Conservation (phyloP, 1,140 invertebrate species). For the Drosophila suzukii region DNA sequence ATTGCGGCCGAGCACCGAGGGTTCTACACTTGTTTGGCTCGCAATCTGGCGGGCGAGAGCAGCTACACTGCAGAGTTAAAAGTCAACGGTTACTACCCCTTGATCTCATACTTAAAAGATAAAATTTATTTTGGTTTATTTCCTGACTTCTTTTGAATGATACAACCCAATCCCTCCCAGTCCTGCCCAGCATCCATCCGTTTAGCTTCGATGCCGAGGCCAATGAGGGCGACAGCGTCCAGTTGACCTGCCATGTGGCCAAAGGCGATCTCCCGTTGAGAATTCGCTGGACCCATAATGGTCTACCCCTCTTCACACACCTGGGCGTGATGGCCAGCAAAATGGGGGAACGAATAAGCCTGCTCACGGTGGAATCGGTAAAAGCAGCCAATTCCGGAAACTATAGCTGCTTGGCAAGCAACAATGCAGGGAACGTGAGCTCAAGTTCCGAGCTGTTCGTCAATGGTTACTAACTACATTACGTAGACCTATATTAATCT, state of each 20-base stretch:
- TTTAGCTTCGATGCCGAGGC: constrained; percentile 88
- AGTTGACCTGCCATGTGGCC: constrained; percentile 88
- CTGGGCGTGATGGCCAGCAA: constrained; percentile 85
- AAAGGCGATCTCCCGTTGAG: constrained; percentile 90
- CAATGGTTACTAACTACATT: constrained; percentile 37
- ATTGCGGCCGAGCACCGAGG: constrained; percentile 88
- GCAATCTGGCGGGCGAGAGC: constrained; percentile 88
- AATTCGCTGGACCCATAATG: constrained; percentile 88
- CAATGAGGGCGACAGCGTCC: constrained; percentile 89
- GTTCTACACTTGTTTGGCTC: constrained; percentile 92
- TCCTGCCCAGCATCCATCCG: constrained; percentile 88
- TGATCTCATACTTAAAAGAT: constrained; percentile 3
- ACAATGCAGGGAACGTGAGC: constrained; percentile 89
- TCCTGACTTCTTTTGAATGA: constrained; percentile 31
- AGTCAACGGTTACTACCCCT: constrained; percentile 69
- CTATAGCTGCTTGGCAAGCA: constrained; percentile 90
- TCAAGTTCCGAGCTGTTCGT: constrained; percentile 87
- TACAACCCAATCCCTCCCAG: constrained; percentile 76
- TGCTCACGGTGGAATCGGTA: constrained; percentile 88
- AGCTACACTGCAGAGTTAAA: constrained; percentile 74
- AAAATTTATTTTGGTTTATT: constrained; percentile 36
- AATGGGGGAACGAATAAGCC: constrained; percentile 88
- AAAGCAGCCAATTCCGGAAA: constrained; percentile 88
- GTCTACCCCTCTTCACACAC: constrained; percentile 79
- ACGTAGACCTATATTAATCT: constrained; percentile 20